Conservation (phyloP, 1,140 invertebrate genomes). For the Carcinoscorpius rotundicauda region DNA sequence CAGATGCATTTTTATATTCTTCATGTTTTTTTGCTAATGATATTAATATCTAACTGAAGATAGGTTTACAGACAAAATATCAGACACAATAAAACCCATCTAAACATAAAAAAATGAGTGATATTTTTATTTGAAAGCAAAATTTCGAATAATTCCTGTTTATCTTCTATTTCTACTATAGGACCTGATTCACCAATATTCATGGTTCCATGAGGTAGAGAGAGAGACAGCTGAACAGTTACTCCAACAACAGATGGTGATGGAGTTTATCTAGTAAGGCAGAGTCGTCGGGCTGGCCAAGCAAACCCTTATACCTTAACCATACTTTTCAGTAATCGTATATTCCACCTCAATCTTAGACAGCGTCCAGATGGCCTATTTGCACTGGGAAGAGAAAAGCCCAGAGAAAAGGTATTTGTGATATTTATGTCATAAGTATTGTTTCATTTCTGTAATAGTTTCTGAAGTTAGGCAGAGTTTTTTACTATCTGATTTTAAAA, state of each 20-base stretch:
- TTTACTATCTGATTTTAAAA: too few species aligned
- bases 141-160: slow-evolving; percentile 7
- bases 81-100: too few species aligned
- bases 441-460: too few species aligned
- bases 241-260: slow-evolving; percentile 13
- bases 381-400: slow-evolving; percentile 28
- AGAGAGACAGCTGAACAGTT: slow-evolving; percentile 23
- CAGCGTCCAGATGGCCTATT: slow-evolving; percentile 21
- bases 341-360: slow-evolving; percentile 28
- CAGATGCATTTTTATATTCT: too few species aligned
- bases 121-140: not conserved
- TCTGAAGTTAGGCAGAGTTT: too few species aligned
- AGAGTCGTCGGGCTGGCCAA: slow-evolving; percentile 25
- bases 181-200: too few species aligned
- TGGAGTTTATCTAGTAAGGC: slow-evolving; percentile 26
- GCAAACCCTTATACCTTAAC: slow-evolving; percentile 27
- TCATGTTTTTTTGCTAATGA: too few species aligned
- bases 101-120: too few species aligned
- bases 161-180: slow-evolving; percentile 9
- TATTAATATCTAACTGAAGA: too few species aligned
- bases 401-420: slow-evolving; percentile 25
- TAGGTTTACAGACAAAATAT: too few species aligned
- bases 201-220: slow-evolving; percentile 28
- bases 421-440: too few species aligned
- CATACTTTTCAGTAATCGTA: slow-evolving; percentile 19